Evolutionary conservation across 2,888 invertebrate genomes (phyloP).

Genomic region (Pomacea canaliculata): DNA sequence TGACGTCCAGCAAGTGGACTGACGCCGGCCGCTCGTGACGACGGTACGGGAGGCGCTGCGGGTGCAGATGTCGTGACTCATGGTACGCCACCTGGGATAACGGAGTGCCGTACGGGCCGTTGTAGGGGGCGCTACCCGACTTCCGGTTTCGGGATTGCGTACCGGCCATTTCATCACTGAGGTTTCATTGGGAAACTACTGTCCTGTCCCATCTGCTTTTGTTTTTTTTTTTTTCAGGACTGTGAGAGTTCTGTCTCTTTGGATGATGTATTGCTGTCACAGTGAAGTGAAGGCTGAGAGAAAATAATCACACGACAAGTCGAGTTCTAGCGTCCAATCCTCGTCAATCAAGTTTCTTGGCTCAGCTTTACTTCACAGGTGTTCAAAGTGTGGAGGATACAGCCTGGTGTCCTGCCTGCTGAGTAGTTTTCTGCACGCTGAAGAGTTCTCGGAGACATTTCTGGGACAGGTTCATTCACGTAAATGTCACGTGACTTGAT

Average conservation of each 20-base stretch:
- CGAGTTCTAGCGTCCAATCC: too few species aligned
- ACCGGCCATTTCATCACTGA: neutral
- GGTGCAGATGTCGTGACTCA: slow-evolving; percentile 63
- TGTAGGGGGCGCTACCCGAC: slow-evolving; percentile 31
- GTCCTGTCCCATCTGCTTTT: neutral
- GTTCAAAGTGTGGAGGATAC: too few species aligned
- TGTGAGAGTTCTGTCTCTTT: too few species aligned
- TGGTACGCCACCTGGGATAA: slow-evolving; percentile 62
- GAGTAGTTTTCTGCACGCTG: too few species aligned
- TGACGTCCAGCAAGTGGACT: slow-evolving; percentile 58
- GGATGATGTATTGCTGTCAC: neutral
- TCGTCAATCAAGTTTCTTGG: too few species aligned
- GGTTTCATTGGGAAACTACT: neutral
- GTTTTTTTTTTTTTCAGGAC: too few species aligned
- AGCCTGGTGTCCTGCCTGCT: too few species aligned
- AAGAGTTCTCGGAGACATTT: too few species aligned
- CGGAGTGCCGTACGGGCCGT: slow-evolving; percentile 43
- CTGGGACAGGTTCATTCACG: too few species aligned
- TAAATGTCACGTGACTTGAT: too few species aligned
- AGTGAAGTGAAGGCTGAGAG: neutral
- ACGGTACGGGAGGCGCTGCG: slow-evolving; percentile 60
- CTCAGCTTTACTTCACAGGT: too few species aligned
- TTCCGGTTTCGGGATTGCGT: neutral
- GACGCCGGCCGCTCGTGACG: slow-evolving; percentile 52
- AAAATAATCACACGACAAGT: too few species aligned